phyloP scores from a whole-genome alignment of 2,888 invertebrate species.

The Microplitis deprimator region DNA sequence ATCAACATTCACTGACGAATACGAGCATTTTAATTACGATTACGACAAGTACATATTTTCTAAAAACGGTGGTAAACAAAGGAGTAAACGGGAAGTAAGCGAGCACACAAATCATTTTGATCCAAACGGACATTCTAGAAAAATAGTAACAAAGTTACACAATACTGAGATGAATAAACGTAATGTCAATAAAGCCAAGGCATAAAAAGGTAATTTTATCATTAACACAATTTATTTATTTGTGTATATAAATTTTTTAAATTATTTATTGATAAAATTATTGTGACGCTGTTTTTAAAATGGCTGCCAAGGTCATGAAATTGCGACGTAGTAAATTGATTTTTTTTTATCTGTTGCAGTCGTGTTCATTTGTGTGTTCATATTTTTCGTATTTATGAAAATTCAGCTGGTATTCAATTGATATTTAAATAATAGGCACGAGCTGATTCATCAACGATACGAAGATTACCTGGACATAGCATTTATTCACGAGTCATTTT shows the following conservation, averaged over 20 bases:
- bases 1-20: slow-evolving; percentile 85
- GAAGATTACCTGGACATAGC: slow-evolving; percentile 28
- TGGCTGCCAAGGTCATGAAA: slow-evolving; percentile 38
- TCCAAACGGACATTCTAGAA: slow-evolving; percentile 93
- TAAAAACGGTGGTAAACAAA: slow-evolving; percentile 91
- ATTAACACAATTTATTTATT: not conserved
- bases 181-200: slow-evolving; percentile 67
- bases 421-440: not conserved
- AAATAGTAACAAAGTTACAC: slow-evolving; percentile 87
- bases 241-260: slow-evolving; percentile 7
- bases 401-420: not conserved
- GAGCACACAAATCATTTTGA: slow-evolving; percentile 93
- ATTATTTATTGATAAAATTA: not conserved
- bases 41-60: slow-evolving; percentile 91
- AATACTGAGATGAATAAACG: slow-evolving; percentile 89
- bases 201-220: slow-evolving; percentile 47
- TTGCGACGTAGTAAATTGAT: slow-evolving; percentile 24
- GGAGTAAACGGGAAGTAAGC: slow-evolving; percentile 89
- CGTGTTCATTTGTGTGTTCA: slow-evolving; percentile 25
- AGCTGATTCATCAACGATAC: slow-evolving; percentile 18
- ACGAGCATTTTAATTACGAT: slow-evolving; percentile 95
- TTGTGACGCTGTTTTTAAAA: slow-evolving; percentile 6
- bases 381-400: slow-evolving; percentile 14
- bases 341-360: slow-evolving; percentile 25
- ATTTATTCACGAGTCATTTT: slow-evolving; percentile 34